Conservation (phyloP, 2,113 vertebrate species). For the Malurus melanocephalus region DNA sequence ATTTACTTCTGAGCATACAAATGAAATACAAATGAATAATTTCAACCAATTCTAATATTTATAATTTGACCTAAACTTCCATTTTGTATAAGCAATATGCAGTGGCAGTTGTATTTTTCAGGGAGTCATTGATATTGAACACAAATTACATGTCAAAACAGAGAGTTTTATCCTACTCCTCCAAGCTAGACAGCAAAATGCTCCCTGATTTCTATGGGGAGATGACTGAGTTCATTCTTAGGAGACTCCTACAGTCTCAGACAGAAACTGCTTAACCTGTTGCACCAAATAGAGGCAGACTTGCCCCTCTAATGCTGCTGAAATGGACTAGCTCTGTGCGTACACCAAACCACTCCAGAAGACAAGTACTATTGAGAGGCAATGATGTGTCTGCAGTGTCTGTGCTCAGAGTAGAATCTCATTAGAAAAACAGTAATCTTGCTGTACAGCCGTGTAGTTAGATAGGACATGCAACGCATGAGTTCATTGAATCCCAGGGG, state of each 20-base stretch:
- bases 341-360: neutral
- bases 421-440: neutral
- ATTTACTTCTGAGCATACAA: neutral
- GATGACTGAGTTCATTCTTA: neutral
- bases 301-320: neutral
- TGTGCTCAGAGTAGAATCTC: neutral
- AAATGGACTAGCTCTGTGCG: neutral
- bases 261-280: neutral
- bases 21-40: neutral
- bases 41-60: neutral
- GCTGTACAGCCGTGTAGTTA: neutral
- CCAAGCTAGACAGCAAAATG: fast-evolving
- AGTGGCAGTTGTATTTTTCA: neutral
- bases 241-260: neutral
- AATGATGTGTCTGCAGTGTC: neutral
- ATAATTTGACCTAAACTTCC: neutral
- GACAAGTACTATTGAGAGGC: neutral
- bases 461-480: neutral
- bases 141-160: neutral
- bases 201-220: neutral
- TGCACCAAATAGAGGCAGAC: neutral
- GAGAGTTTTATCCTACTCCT: neutral
- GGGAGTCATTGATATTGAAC: neutral
- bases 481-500: conserved; percentile 34
- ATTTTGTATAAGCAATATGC: neutral